Conservation (phyloP, 2,113 vertebrate genomes). For the Tetrao urogallus region DNA sequence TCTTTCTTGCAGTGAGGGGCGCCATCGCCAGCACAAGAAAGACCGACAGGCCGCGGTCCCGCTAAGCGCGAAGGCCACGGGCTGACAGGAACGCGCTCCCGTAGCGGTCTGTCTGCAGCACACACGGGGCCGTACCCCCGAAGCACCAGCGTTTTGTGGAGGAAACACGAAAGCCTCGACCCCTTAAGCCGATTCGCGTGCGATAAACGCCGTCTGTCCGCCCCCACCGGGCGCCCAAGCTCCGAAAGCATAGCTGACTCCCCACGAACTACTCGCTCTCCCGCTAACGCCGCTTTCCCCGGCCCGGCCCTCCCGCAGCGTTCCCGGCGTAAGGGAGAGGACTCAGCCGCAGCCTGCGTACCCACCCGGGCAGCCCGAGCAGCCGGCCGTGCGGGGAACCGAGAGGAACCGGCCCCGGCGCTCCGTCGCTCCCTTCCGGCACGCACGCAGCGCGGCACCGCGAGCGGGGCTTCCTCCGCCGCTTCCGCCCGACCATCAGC, state of each 20-base stretch:
- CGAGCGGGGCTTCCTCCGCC: rapidly evolving
- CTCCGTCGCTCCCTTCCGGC: neutral
- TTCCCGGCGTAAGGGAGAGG: neutral
- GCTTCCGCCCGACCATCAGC: neutral
- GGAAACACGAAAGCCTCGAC: neutral
- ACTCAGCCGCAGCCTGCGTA: neutral
- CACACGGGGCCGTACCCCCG: no score
- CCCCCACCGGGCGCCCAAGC: neutral
- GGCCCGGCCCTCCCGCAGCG: neutral
- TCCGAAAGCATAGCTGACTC: neutral
- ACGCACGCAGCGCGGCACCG: rapidly evolving
- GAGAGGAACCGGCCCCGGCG: rapidly evolving
- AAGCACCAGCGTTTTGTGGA: neutral
- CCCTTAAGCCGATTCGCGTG: rapidly evolving
- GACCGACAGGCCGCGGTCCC: rapidly evolving
- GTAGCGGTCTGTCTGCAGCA: neutral
- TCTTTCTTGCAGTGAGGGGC: no score
- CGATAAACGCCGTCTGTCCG: rapidly evolving
- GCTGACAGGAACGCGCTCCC: no score
- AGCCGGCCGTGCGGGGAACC: neutral
- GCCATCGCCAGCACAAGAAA: neutral
- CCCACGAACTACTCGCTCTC: neutral
- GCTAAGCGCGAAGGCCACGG: no score
- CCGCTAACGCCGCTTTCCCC: neutral
- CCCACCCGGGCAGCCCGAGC: neutral